A percentile compares a stretch with the other conserved stretches of the same genome.
phyloP scores from a whole-genome alignment of 1,140 invertebrate genomes.

The Acromyrmex heyeri region DNA sequence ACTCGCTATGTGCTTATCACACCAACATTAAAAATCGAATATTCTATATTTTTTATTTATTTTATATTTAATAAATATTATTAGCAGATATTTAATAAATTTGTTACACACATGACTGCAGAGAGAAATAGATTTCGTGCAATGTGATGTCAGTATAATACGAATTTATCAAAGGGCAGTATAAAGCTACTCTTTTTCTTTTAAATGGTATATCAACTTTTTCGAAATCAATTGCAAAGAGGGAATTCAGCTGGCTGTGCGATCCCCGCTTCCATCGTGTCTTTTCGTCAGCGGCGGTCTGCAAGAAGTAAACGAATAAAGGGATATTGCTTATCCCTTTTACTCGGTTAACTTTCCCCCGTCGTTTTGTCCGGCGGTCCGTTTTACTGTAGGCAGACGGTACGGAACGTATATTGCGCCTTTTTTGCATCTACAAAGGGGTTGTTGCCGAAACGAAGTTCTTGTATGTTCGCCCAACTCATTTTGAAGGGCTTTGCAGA shows the following conservation, averaged over 20 bases:
- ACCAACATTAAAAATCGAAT: background rate
- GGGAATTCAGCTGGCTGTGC: background rate
- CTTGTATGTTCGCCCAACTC: conserved; percentile 35
- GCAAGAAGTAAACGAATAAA: conserved; percentile 34
- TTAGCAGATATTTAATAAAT: background rate
- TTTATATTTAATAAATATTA: background rate
- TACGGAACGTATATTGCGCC: conserved; percentile 31
- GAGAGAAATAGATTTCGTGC: background rate
- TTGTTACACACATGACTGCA: background rate
- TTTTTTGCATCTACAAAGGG: conserved; percentile 54
- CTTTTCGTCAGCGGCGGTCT: background rate
- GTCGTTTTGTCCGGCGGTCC: background rate
- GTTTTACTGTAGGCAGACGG: background rate
- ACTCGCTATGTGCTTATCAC: no score
- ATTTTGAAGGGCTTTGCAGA: conserved; percentile 37
- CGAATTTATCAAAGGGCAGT: background rate
- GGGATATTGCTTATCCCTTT: conserved; percentile 54
- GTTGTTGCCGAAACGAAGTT: conserved; percentile 48
- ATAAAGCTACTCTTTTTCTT: background rate
- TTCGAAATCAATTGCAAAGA: conserved; percentile 16
- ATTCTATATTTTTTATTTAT: background rate
- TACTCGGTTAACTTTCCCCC: conserved; percentile 36
- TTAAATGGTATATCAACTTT: conserved; percentile 5
- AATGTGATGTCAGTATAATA: background rate
- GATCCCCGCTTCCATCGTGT: conserved; percentile 3